Conservation (phyloP, 2,888 invertebrate genomes). For the Scrobipalpa atriplicella region DNA sequence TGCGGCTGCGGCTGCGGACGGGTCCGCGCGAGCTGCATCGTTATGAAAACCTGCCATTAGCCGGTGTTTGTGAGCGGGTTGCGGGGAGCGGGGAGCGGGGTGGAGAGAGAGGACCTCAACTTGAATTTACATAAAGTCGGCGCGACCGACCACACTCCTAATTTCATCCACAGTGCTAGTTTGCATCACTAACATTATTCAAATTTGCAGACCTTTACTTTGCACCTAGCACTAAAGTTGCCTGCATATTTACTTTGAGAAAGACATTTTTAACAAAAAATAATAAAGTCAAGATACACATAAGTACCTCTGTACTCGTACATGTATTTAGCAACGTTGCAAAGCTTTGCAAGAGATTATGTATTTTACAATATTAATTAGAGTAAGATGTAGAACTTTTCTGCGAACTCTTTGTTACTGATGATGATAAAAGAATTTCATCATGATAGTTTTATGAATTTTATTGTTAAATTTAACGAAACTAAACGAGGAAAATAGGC, state of each 20-base stretch:
- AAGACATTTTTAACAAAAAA: background rate
- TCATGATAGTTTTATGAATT: too few species aligned
- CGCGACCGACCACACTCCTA: conserved; percentile 2
- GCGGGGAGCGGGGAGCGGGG: background rate
- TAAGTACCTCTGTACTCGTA: too few species aligned
- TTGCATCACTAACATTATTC: background rate
- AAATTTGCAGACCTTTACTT: background rate
- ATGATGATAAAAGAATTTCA: too few species aligned
- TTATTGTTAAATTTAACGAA: too few species aligned
- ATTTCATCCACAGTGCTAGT: background rate
- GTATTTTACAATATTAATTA: too few species aligned
- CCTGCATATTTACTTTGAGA: background rate
- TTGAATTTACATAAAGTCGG: conserved; percentile 5
- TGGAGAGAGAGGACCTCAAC: background rate
- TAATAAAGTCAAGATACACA: background rate
- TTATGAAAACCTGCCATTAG: background rate
- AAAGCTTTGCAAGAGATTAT: too few species aligned
- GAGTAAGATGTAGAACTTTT: too few species aligned
- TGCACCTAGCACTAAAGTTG: background rate
- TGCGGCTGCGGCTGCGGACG: background rate
- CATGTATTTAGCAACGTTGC: too few species aligned
- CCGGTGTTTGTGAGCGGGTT: background rate
- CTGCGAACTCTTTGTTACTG: too few species aligned
- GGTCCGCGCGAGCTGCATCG: background rate
- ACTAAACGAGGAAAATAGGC: too few species aligned